phyloP scores from a whole-genome alignment of 1,140 invertebrate species.

The Heterodera schachtii region DNA sequence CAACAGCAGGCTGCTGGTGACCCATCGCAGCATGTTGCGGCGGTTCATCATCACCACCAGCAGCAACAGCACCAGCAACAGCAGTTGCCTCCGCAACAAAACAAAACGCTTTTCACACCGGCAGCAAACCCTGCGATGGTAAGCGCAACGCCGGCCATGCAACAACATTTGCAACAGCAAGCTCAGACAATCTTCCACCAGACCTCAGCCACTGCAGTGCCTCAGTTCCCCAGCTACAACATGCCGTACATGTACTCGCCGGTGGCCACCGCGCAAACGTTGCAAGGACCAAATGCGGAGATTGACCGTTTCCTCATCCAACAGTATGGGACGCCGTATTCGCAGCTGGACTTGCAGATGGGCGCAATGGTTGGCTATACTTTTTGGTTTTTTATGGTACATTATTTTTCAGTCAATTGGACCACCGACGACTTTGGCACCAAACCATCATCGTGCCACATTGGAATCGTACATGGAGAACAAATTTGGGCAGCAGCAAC shows the following conservation, averaged over 20 bases:
- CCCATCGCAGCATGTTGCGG: background rate
- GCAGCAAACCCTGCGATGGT: background rate
- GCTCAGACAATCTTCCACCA: slow-evolving; percentile 22
- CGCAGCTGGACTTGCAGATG: slow-evolving; percentile 18
- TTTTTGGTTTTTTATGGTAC: background rate
- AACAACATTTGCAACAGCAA: slow-evolving; percentile 23
- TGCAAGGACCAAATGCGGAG: slow-evolving; percentile 6
- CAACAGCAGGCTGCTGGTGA: background rate
- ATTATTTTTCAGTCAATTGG: slow-evolving; percentile 13
- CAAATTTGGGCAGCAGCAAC: slow-evolving; percentile 18
- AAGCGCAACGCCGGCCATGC: slow-evolving; percentile 1
- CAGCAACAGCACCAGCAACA: background rate
- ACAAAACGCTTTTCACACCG: background rate
- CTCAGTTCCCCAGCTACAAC: slow-evolving; percentile 28
- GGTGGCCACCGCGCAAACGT: slow-evolving; percentile 11
- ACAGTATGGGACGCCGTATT: slow-evolving; percentile 26
- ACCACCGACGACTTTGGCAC: slow-evolving; percentile 20
- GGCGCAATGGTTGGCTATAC: slow-evolving; percentile 16
- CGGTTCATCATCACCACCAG: background rate
- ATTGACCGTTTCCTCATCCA: slow-evolving; percentile 26
- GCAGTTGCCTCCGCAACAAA: slow-evolving; percentile 3
- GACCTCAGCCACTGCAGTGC: slow-evolving; percentile 13
- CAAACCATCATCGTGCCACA: slow-evolving; percentile 17
- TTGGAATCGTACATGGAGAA: slow-evolving; percentile 29
- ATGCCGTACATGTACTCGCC: slow-evolving; percentile 34